Base-by-base conservation (phyloP, 2,113 vertebrate species). In the Desmodus rotundus region DNA sequence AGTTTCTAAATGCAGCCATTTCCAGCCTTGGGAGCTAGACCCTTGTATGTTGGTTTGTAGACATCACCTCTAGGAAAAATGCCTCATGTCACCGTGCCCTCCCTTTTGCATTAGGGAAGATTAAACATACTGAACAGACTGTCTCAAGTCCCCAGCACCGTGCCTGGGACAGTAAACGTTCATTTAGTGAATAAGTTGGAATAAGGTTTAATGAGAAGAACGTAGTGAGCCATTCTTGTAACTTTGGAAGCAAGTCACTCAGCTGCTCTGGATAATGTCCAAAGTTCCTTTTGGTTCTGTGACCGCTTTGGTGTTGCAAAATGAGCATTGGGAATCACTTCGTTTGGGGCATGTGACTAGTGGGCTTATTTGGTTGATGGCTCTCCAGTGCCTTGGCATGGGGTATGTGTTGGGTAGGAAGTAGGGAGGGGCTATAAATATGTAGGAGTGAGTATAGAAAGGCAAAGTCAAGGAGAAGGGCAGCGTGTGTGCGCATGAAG, bases 241-340 rank as follows among this genome's bases (percentile, higher is more conserved):
- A 94, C 96, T 97, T 96, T 63, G 86, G 82, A 94, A 89, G 76
- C 94, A 97, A 63, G 58, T 61, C 76, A 58, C 17, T 95, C 86
- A 76, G 1, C 83, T 91, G 87, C 76, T 63, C 58, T 91, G 91
- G 94, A 56, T 73, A 54, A 11, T 78, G 43, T 68, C 93, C 85
- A 90, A 52, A 41, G 70, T 82, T 92, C 52, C 63, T 56, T 88
- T 96, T 41, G 84, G 80, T 68, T 84, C 91, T 87, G 4, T 84
- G 85, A 94, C 72, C 52, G 91, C 77, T 85, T 61, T 67, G n/a
- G 33, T 93, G 84, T 92, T 96, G 82, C 65, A 83, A 4, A 92
- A 77, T 84, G 38, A 54, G 33, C 65, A 78, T 1, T 4, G 78
- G 61, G 82, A 82, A 52, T 86, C 19, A 38, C 84, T 96, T 73